Evolutionary conservation across 2,888 invertebrate genomes (phyloP).

Genomic region (Colostygia pectinataria): DNA sequence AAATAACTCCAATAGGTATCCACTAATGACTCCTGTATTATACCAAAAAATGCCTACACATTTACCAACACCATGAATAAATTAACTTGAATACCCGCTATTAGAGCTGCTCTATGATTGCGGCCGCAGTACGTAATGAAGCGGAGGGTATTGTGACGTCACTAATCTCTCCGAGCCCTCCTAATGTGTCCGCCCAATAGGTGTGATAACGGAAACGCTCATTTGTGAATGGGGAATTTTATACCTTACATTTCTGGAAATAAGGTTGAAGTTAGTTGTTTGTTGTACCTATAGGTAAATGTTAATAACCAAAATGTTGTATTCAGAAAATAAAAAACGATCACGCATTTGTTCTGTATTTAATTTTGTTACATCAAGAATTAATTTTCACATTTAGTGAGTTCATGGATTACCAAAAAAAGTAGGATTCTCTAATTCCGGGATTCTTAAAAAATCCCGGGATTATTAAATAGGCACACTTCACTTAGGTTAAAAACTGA

Average conservation of each 20-base stretch:
- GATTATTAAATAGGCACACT: too few species aligned
- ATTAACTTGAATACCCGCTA: not conserved
- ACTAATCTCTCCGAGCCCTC: conserved; percentile 7
- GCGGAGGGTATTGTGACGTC: conserved; percentile 9
- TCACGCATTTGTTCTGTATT: too few species aligned
- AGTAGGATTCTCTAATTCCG: too few species aligned
- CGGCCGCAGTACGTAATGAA: conserved; percentile 3
- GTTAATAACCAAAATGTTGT: conserved; percentile 1
- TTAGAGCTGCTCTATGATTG: conserved; percentile 1
- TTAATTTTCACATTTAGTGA: too few species aligned
- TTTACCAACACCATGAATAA: not conserved
- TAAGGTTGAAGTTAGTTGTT: not conserved
- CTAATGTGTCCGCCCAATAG: conserved; percentile 13
- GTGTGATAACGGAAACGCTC: conserved; percentile 15
- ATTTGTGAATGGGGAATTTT: not conserved
- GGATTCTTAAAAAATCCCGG: too few species aligned
- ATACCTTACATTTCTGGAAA: not conserved
- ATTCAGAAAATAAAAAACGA: conserved; percentile 5
- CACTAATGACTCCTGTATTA: too few species aligned
- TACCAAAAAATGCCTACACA: not conserved
- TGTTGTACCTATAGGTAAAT: not conserved
- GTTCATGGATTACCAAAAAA: too few species aligned
- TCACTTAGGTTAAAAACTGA: too few species aligned
- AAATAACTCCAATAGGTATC: too few species aligned
- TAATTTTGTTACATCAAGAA: too few species aligned